Percentiles rank a stretch among this genome's conserved stretches.
These are phyloP conservation scores for Gasteruption jaculator DNA, from an alignment of 2,888 invertebrate species.

Conservation along the genomic window DNA sequence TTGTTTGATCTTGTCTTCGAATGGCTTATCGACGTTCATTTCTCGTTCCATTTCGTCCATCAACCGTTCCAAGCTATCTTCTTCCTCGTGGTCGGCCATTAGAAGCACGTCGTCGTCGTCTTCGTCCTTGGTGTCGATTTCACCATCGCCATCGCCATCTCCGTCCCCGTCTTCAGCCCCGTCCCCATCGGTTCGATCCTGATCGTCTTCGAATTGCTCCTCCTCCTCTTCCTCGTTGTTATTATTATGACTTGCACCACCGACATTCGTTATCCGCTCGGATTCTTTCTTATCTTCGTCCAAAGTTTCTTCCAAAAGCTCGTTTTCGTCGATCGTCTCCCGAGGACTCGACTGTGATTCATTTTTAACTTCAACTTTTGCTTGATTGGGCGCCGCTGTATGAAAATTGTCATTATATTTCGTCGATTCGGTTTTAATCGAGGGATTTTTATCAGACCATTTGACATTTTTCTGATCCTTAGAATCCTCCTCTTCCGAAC, in stretches of 20 bases:
- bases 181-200: conserved; percentile 17
- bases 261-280: conserved; percentile 15
- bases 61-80: conserved; percentile 54
- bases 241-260: background rate
- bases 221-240: conserved; percentile 9
- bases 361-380: no score
- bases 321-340: conserved; percentile 8
- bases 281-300: conserved; percentile 12
- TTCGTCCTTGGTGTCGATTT: no score
- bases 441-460: no score
- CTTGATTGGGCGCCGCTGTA: no score
- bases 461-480: conserved; percentile 28
- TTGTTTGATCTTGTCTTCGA: conserved; percentile 29
- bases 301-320: conserved; percentile 17
- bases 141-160: conserved; percentile 28
- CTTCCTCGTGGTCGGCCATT: conserved; percentile 50
- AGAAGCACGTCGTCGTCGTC: conserved; percentile 45
- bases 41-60: conserved; percentile 56
- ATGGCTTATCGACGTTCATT: conserved; percentile 41
- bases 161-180: conserved; percentile 37
- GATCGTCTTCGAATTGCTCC: conserved; percentile 29
- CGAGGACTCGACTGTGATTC: no score
- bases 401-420: no score
- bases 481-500: conserved; percentile 46
- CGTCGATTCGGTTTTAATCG: no score